Evolutionary conservation across 2,888 invertebrate species (phyloP), one percentile per base, ranked within the genome.

Genomic region (Synergus laeviventris): DNA sequence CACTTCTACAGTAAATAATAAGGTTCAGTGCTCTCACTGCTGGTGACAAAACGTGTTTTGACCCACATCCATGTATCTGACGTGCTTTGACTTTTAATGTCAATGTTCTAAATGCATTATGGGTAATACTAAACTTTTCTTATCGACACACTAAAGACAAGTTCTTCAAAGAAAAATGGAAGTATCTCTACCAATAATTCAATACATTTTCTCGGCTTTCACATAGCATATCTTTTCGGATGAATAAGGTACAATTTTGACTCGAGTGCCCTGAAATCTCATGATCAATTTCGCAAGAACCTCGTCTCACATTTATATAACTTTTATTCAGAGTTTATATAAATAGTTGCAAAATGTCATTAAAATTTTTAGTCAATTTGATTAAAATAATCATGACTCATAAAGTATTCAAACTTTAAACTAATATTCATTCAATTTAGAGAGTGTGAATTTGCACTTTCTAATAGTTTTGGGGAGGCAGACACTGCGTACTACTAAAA

Each of bases 11-110:
- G 70, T 54, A 70, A 70, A 70, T 70, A 70, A 70, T 70, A 70
- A 70, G 49, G 70, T 70, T 70, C 70, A 70, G 70, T 70, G 70
- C 70, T 70, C 70, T 70, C 49, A 70, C 70, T 70, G 49, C 31
- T 70, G 49, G 36, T 70, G 45, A 70, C 49, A 70, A 70, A 70
- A 70, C 49, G 49, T 70, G 70, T 70, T 70, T 49, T 70, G 70
- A 70, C 49, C 70, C 54, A 70, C 70, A 70, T 70, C 49, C 70
- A 70, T 70, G 49, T 49, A 70, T 70, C 45, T 70, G 31, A 70
- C 31, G 49, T 70, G 70, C 70, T 70, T 70, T 36, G 49, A 70
- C 70, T 70, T 4, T 70, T 70, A 70, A 70, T 70, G 36, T 11
- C n/a, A 31, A 70, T 31, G 49, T 49, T 70, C 31, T 11, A 70